These are phyloP conservation scores for Cynodonichthys magdalenae DNA, from an alignment of 2,797 vertebrate species.

Conservation along the genomic window DNA sequence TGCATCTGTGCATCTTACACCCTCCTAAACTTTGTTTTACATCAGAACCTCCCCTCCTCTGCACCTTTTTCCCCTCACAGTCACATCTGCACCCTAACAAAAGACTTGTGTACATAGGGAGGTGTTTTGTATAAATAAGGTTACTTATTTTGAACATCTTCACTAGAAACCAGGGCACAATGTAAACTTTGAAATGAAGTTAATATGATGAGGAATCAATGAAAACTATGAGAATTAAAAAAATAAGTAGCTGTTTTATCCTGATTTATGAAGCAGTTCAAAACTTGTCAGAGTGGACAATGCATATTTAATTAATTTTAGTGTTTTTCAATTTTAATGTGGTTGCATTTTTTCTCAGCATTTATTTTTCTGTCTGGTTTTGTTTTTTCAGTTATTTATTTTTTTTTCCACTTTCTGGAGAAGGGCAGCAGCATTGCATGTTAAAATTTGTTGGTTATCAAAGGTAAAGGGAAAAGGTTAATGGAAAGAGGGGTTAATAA, in stretches of 20 bases:
- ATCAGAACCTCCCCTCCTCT: constrained; percentile 42
- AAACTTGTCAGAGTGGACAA: constrained; percentile 73
- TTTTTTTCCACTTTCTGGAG: constrained; percentile 76
- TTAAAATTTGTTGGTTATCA: constrained; percentile 91
- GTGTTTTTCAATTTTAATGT: constrained; percentile 65
- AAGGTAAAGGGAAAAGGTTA: constrained; percentile 77
- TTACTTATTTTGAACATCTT: constrained; percentile 99
- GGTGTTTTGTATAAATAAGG: constrained; percentile 99
- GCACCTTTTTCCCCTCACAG: constrained; percentile 59
- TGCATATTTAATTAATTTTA: constrained; percentile 60
- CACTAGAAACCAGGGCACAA: constrained; percentile 93
- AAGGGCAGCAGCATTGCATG: constrained; percentile 91
- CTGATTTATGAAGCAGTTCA: constrained; percentile 74
- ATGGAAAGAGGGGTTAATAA: constrained; percentile 74
- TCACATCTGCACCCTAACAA: constrained; percentile 87
- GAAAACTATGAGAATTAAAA: constrained; percentile 74
- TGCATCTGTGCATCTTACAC: constrained; percentile 48
- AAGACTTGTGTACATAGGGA: constrained; percentile 92
- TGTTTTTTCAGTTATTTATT: constrained; percentile 62
- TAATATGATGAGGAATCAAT: constrained; percentile 80
- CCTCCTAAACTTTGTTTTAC: constrained; percentile 56
- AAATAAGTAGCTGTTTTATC: constrained; percentile 67
- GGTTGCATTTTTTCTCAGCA: constrained; percentile 61
- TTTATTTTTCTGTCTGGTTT: constrained; percentile 19
- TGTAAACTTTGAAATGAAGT: constrained; percentile 86